phyloP scores from a whole-genome alignment of 2,113 vertebrate species.

The Marcusenius ussheri region DNA sequence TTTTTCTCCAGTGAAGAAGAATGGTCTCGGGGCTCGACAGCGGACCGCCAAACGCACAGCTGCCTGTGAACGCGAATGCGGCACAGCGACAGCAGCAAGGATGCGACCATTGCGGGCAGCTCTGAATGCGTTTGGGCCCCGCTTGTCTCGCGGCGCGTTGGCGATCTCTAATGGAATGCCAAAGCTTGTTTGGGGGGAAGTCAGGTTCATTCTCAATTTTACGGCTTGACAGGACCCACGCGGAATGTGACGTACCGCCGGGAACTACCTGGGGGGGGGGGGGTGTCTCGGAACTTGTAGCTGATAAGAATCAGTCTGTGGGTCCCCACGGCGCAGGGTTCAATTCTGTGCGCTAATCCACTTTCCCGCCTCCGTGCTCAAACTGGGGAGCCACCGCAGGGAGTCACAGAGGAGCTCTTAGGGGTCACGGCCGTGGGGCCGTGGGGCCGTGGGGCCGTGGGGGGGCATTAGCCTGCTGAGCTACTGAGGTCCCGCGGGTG shows the following conservation, averaged over 20 bases:
- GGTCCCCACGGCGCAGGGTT: conserved; percentile 27
- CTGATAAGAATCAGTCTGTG: conserved; percentile 26
- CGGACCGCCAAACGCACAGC: background rate
- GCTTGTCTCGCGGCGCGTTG: conserved; percentile 27
- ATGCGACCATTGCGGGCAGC: background rate
- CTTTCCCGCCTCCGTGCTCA: conserved; percentile 35
- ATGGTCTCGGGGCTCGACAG: background rate
- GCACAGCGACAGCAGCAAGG: background rate
- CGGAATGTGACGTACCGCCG: conserved; percentile 35
- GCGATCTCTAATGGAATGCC: conserved; percentile 52
- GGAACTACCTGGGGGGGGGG: conserved; percentile 29
- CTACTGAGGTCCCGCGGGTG: conserved; percentile 18
- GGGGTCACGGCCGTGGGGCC: conserved; percentile 26
- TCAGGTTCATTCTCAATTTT: conserved; percentile 56
- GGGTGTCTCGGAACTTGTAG: conserved; percentile 27
- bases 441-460: conserved; percentile 25
- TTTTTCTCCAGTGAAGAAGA: background rate
- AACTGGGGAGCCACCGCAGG: background rate
- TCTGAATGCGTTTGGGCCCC: conserved; percentile 25
- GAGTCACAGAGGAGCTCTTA: background rate
- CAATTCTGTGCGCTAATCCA: conserved; percentile 35
- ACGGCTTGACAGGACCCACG: conserved; percentile 46
- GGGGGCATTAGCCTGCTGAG: conserved; percentile 32
- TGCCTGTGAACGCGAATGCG: background rate
- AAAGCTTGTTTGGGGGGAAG: conserved; percentile 48